phyloP scores from a whole-genome alignment of 2,113 vertebrate species.

The Anhinga anhinga region DNA sequence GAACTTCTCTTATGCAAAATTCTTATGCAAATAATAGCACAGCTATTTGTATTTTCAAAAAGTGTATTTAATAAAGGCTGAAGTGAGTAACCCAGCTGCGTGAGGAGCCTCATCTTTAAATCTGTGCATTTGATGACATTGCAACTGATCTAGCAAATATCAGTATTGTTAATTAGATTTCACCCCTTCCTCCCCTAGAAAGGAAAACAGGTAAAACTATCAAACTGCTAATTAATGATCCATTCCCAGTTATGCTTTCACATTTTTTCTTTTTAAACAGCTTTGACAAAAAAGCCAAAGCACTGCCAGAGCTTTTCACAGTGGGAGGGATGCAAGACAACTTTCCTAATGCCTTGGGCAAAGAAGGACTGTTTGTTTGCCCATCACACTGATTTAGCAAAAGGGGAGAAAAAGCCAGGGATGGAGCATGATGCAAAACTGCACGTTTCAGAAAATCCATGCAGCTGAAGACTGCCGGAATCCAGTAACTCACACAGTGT shows the following conservation, averaged over 20 bases:
- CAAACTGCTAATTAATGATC: background rate
- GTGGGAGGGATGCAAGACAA: background rate
- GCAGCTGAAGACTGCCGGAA: background rate
- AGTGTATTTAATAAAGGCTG: background rate
- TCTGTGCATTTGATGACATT: background rate
- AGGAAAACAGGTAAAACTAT: background rate
- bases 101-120: background rate
- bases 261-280: background rate
- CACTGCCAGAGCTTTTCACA: background rate
- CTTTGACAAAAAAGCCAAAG: background rate
- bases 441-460: background rate
- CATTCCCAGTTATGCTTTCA: background rate
- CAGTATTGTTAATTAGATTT: background rate
- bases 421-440: background rate
- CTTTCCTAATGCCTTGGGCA: background rate
- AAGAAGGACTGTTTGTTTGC: background rate
- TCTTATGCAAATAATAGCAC: background rate
- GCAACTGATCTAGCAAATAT: background rate
- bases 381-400: too few species aligned
- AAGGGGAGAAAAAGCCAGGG: background rate
- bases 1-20: background rate
- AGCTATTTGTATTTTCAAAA: background rate
- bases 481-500: background rate
- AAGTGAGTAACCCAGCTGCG: background rate
- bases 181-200: background rate